phyloP scores from a whole-genome alignment of 1,140 invertebrate genomes.

The Lineus longissimus region DNA sequence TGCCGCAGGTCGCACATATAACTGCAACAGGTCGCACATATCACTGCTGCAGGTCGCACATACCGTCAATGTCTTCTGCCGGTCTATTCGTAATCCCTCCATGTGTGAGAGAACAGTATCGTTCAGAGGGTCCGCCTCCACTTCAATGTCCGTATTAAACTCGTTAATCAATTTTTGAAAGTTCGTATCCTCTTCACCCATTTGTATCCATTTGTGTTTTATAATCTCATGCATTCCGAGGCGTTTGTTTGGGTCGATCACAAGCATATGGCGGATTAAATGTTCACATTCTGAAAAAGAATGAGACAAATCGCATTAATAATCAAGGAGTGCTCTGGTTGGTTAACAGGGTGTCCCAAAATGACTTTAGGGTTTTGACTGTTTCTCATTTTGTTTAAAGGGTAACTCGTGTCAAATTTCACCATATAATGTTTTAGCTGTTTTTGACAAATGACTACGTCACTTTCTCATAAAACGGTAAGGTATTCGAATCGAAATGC shows the following conservation, averaged over 20 bases:
- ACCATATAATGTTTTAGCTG: too few relatives aligned
- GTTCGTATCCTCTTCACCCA: constrained; percentile 53
- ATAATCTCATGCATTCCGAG: constrained; percentile 78
- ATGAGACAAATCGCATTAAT: not conserved
- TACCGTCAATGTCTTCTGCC: constrained; percentile 74
- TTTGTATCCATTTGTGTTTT: constrained; percentile 77
- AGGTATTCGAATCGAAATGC: too few relatives aligned
- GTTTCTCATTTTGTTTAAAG: too few relatives aligned
- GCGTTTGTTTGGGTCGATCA: constrained; percentile 77
- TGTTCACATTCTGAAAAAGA: constrained; percentile 78
- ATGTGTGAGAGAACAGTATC: constrained; percentile 87
- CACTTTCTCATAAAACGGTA: too few relatives aligned
- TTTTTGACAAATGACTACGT: too few relatives aligned
- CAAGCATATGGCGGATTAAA: constrained; percentile 85
- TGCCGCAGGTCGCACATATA: too few relatives aligned
- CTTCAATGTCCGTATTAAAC: constrained; percentile 12
- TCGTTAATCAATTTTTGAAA: constrained; percentile 37
- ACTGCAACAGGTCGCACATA: too few relatives aligned
- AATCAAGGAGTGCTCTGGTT: not conserved
- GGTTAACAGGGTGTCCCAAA: too few relatives aligned
- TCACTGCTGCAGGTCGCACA: too few relatives aligned
- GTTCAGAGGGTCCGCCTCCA: constrained; percentile 57
- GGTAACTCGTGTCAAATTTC: too few relatives aligned
- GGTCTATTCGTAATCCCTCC: constrained; percentile 87
- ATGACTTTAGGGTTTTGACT: too few relatives aligned